Evolutionary conservation across 2,113 vertebrate species (phyloP), one percentile per base, ranked within the genome.

Genomic region (Riparia riparia): DNA sequence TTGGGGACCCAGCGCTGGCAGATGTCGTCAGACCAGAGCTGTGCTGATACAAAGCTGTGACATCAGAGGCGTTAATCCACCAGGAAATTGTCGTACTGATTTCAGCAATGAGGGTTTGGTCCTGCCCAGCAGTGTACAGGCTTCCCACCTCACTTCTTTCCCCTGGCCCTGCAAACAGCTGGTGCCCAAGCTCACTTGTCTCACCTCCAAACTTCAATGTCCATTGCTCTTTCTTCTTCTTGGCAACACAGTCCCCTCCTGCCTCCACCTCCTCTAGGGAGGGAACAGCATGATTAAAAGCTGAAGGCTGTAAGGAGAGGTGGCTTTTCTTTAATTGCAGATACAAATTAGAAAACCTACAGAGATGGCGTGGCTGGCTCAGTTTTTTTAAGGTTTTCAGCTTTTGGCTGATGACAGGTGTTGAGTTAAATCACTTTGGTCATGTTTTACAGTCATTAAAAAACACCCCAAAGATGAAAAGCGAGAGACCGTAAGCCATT

Each of bases 381-480:
- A 22, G 51, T 84, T 89, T 86, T 60, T 64, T 89, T 41, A 64
- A 78, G n/a, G 21, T 70, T 80, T 95, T 66, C 44, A 86, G 41
- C 56, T 82, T 90, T 89, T 4, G 3, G 44, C 44, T 70, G 29
- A 32, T 53, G 79, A 42, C 41, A 94, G 22, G 31, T 64, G 58
- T 71, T 89, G 51, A 81, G 37, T 68, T 89, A 84, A 88, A 84
- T 82, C 69, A 70, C 76, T 66, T 20, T 28, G 49, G 41, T 60
- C 31, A 32, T 45, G 39, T 56, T 86, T 89, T 57, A 34, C 56
- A 71, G 32, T 41, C 12, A 50, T 86, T 76, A 28, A 63, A 74
- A 68, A 60, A 68, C 14, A 49, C 8, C 10, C 45, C 10, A 56
- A 76, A 31, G 12, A 83, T 63, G 34, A 42, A 68, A 80, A 60